Conservation (phyloP, 2,888 invertebrate genomes). For the Branchipolynoe longqiensis region DNA sequence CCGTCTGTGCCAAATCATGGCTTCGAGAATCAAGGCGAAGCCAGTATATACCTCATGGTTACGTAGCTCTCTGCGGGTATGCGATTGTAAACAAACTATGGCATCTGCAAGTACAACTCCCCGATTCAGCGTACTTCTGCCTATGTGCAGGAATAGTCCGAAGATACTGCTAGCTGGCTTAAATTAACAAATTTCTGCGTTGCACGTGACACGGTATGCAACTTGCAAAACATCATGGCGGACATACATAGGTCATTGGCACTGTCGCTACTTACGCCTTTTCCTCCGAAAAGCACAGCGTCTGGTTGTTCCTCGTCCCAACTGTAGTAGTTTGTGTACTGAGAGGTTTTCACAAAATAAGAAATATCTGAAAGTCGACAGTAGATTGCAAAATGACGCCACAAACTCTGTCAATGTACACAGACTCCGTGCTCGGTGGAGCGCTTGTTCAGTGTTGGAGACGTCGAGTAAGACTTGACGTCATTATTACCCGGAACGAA, state of each 20-base stretch:
- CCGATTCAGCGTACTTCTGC: neutral
- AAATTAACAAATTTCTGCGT: neutral
- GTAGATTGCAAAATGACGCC: conserved; percentile 2
- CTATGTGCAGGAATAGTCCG: neutral
- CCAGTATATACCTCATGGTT: conserved; percentile 10
- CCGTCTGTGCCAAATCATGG: neutral
- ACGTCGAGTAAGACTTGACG: conserved; percentile 46
- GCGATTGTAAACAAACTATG: conserved; percentile 35
- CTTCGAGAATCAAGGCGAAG: conserved; percentile 14
- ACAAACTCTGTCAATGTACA: conserved; percentile 49
- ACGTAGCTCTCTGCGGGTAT: neutral
- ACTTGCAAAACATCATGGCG: conserved; percentile 54
- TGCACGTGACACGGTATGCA: conserved; percentile 48
- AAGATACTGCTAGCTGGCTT: neutral
- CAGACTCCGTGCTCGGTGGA: conserved; percentile 38
- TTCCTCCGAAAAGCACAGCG: conserved; percentile 43
- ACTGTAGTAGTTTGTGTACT: neutral
- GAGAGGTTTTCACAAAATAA: neutral
- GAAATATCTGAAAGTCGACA: conserved; percentile 4
- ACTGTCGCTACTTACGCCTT: conserved; percentile 42
- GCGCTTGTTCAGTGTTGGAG: conserved; percentile 53
- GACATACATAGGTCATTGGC: conserved; percentile 54
- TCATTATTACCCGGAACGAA: neutral
- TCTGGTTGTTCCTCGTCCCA: conserved; percentile 5
- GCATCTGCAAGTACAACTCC: conserved; percentile 5